These are phyloP conservation scores for Chironomus striatipennis DNA, from an alignment of 1,140 invertebrate genomes.

Conservation along the genomic window DNA sequence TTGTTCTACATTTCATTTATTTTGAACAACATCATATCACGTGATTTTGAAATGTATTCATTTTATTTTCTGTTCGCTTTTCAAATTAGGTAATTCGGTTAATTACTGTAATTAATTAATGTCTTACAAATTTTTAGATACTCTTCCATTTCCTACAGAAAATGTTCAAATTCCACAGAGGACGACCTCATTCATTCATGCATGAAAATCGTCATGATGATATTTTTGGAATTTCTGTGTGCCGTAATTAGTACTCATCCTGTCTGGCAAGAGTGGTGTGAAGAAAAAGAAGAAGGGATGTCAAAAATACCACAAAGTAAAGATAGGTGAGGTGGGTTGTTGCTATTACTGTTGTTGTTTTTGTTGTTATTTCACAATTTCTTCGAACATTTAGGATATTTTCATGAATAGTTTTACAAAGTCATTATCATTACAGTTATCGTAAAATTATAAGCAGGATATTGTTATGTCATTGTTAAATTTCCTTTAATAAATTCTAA, in stretches of 20 bases:
- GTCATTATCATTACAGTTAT: neutral
- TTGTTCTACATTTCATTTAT: no score
- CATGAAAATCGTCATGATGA: neutral
- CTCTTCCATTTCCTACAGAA: no score
- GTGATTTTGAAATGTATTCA: neutral
- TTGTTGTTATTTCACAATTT: neutral
- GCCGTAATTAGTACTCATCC: neutral
- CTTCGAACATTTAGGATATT: neutral
- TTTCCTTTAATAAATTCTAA: no score
- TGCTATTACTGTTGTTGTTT: neutral
- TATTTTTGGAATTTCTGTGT: neutral
- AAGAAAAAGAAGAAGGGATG: no score
- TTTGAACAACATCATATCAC: neutral
- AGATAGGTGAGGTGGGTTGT: no score
- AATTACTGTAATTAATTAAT: constrained; percentile 23
- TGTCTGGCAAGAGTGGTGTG: neutral
- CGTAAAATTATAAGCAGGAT: neutral
- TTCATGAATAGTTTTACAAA: neutral
- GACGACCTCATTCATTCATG: neutral
- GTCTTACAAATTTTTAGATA: neutral
- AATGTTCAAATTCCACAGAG: no score
- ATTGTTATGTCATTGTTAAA: no score
- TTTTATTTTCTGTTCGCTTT: neutral
- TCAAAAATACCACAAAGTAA: no score
- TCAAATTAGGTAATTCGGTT: constrained; percentile 19